Evolutionary conservation across 1,140 invertebrate genomes (phyloP).

Genomic region (Temnothorax nylanderi): DNA sequence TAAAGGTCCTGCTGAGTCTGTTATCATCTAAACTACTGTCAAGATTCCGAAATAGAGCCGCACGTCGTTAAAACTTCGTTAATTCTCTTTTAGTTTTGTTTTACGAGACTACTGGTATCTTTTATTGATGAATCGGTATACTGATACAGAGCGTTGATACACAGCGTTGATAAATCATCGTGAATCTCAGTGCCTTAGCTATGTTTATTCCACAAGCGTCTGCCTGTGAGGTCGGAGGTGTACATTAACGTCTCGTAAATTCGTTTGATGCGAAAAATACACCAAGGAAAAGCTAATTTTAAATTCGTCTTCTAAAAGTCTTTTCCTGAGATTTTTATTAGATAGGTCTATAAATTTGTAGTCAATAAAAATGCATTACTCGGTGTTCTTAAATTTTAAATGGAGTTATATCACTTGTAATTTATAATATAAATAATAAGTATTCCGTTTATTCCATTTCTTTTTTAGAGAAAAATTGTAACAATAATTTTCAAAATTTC

Average conservation of each 20-base stretch:
- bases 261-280: slow-evolving; percentile 32
- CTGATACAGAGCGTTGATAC: background rate
- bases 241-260: slow-evolving; percentile 41
- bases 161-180: slow-evolving; percentile 38
- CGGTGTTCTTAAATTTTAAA: background rate
- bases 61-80: slow-evolving; percentile 15
- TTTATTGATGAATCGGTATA: slow-evolving; percentile 27
- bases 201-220: slow-evolving; percentile 39
- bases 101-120: slow-evolving; percentile 36
- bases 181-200: background rate
- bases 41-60: slow-evolving; percentile 33
- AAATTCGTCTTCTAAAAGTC: background rate
- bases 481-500: background rate
- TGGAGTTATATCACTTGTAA: background rate
- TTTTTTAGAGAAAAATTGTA: background rate
- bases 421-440: background rate
- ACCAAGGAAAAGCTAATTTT: slow-evolving; percentile 21
- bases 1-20: background rate
- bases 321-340: slow-evolving; percentile 4
- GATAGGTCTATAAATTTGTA: background rate
- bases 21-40: slow-evolving; percentile 14
- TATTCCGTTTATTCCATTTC: background rate
- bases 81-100: slow-evolving; percentile 32
- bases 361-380: background rate
- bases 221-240: slow-evolving; percentile 8